Evolutionary conservation across 2,113 vertebrate species (phyloP).

Genomic region (Phodopus roborovskii): DNA sequence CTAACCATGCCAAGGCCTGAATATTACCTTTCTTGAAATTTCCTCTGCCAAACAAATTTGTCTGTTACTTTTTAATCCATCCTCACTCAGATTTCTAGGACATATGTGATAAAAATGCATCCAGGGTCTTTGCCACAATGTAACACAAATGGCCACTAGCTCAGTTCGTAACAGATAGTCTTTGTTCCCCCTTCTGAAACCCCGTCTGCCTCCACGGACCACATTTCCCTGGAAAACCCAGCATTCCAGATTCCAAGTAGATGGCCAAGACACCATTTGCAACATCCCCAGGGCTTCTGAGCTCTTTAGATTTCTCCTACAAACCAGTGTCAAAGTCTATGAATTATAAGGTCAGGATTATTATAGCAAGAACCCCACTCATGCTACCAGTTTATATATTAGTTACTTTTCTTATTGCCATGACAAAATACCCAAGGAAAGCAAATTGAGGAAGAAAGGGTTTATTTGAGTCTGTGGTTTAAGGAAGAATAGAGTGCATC

Average conservation of each 20-base stretch:
- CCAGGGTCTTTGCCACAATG: not conserved
- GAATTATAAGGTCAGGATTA: not conserved
- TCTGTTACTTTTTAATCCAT: not conserved
- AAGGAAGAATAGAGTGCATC: not conserved
- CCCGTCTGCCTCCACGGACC: not conserved
- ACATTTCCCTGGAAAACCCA: not conserved
- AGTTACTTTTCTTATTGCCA: not conserved
- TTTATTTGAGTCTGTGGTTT: not conserved
- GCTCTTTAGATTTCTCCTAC: not conserved
- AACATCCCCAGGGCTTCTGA: too few relatives aligned
- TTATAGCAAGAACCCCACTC: not conserved
- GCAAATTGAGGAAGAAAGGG: not conserved
- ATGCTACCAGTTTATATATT: not conserved
- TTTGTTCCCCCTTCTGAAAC: not conserved
- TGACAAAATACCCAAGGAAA: not conserved
- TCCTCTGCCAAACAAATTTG: not conserved
- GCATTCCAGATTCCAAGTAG: not conserved
- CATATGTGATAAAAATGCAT: not conserved
- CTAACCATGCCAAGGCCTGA: not conserved
- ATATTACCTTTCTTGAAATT: not conserved
- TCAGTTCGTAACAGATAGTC: not conserved
- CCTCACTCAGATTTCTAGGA: not conserved
- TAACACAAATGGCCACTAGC: not conserved
- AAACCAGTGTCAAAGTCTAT: not conserved
- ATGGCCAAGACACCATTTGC: not conserved